Conservation (phyloP, 2,888 invertebrate species). For the Ennomos fuscantarius region DNA sequence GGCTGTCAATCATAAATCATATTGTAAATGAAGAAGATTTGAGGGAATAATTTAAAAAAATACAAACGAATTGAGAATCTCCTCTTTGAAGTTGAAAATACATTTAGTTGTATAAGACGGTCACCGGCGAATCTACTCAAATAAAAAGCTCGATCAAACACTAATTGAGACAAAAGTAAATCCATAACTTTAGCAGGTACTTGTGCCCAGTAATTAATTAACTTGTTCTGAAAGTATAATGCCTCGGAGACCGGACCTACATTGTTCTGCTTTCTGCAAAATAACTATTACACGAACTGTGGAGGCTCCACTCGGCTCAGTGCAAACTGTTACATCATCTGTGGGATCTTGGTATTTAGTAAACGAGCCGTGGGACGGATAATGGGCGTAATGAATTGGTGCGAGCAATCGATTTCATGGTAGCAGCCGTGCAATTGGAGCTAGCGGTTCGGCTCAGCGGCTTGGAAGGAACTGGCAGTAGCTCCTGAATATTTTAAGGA, state of each 20-base stretch:
- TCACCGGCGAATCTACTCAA: too few relatives aligned
- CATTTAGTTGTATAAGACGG: too few relatives aligned
- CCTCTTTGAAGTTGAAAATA: too few relatives aligned
- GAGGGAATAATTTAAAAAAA: not conserved
- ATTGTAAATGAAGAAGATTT: slow-evolving; percentile 1
- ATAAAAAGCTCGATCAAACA: too few relatives aligned
- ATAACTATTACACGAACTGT: not conserved
- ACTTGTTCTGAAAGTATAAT: too few relatives aligned
- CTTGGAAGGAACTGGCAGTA: too few relatives aligned
- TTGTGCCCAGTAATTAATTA: too few relatives aligned
- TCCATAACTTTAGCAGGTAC: too few relatives aligned
- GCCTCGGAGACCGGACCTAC: not conserved
- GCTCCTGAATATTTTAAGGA: too few relatives aligned
- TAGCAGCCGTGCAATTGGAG: slow-evolving; percentile 2
- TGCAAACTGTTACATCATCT: slow-evolving; percentile 1
- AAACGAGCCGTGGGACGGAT: slow-evolving; percentile 15
- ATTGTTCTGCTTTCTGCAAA: not conserved
- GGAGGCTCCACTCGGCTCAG: not conserved
- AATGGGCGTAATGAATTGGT: slow-evolving; percentile 19
- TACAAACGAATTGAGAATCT: too few relatives aligned
- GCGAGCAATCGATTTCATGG: slow-evolving; percentile 13
- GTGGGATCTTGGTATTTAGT: slow-evolving; percentile 3
- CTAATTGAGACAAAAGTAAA: too few relatives aligned
- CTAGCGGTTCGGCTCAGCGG: not conserved
- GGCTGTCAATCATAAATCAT: too few relatives aligned